Evolutionary conservation across 2,797 vertebrate species (phyloP), one percentile per base, ranked within the genome.

Genomic region (Schizothorax lantsangensis): DNA sequence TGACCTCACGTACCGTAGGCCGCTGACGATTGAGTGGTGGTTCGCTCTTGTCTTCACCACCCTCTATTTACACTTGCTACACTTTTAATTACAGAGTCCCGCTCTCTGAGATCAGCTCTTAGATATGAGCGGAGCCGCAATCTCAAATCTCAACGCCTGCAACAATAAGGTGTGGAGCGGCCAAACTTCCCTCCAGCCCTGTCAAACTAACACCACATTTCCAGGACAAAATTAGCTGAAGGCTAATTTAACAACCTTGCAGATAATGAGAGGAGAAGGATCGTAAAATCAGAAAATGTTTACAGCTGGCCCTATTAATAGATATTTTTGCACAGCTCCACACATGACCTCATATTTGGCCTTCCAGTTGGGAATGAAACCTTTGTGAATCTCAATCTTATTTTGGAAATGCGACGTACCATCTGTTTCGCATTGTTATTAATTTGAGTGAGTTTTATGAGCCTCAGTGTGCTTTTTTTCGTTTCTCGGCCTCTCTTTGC

Each of bases 311-410:
- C 78, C 93, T 93, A 91, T 95, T 93, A 93, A 93, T 93, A 93
- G 93, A 92, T 89, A 84, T 91, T 93, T 93, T 90, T 91, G 88
- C 92, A 91, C 92, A 94, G 91, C 88, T 84, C 91, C 82, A 89
- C 91, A 91, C 82, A 91, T 94, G 92, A 95, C 92, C 91, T 95
- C 93, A 95, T 90, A 62, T 83, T 91, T 94, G 93, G 93, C 92
- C 89, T 88, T 30, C 85, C 73, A 3, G 10, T 83, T 69, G 69
- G 85, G 64, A 86, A 88, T 71, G 71, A 66, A 90, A 86, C 79
- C 84, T 93, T 91, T 88, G 84, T 57, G 88, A 92, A 92, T 90
- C 86, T 92, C 90, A 91, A 80, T 94, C 93, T 93, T 91, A 89
- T 92, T 93, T 87, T 91, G 92, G 90, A 95, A 94, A 90, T 93